A percentile compares a stretch with the other conserved stretches of the same genome.
These are phyloP conservation scores for Montifringilla adamsi DNA, from an alignment of 2,113 vertebrate genomes.

Conservation along the genomic window DNA sequence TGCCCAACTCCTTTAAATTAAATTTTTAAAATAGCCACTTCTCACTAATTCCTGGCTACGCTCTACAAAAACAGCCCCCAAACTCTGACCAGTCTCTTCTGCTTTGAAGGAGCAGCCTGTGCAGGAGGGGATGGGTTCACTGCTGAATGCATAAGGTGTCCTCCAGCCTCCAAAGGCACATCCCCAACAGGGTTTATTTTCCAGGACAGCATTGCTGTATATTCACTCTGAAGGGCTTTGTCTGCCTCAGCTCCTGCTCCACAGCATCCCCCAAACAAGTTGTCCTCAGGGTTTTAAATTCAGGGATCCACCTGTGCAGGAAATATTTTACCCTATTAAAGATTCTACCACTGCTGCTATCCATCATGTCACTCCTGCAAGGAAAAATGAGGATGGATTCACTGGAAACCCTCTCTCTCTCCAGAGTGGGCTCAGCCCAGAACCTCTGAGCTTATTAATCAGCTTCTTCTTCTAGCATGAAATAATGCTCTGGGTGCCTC, in stretches of 20 bases:
- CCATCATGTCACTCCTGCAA: background rate
- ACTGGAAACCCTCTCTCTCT: background rate
- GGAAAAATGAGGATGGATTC: background rate
- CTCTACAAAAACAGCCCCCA: background rate
- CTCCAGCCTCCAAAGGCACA: background rate
- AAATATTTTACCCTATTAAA: background rate
- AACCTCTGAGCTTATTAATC: background rate
- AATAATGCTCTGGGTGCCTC: background rate
- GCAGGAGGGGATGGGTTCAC: background rate
- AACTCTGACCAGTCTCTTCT: background rate
- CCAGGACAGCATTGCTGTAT: fast-evolving
- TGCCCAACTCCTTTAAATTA: background rate
- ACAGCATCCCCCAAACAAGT: background rate
- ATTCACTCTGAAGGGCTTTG: background rate
- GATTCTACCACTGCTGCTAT: background rate
- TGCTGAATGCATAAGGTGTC: background rate
- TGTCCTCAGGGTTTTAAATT: background rate
- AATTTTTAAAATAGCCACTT: background rate
- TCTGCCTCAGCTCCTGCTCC: background rate
- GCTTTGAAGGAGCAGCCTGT: background rate
- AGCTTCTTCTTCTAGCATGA: background rate
- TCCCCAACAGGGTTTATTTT: background rate
- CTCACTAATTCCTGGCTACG: background rate
- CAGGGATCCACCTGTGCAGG: background rate
- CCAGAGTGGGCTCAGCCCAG: background rate